A percentile compares a stretch with the other conserved stretches of the same genome.
These are phyloP conservation scores for Varroa destructor DNA, from an alignment of 1,140 invertebrate species.

Conservation along the genomic window DNA sequence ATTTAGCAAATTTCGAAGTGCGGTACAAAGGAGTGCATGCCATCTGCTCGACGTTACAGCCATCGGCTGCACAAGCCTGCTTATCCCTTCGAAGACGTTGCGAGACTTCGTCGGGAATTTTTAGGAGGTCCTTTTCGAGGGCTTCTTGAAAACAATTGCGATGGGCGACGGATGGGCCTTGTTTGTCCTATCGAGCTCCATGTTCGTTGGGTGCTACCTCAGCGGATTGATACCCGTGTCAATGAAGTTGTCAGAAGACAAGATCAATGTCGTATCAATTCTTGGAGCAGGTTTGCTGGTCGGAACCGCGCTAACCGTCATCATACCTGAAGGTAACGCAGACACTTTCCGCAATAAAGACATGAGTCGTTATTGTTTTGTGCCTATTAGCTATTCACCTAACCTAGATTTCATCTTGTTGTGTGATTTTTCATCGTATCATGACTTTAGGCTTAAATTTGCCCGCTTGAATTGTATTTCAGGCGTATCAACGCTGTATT, in stretches of 20 bases:
- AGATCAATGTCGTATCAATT: slow-evolving; percentile 59
- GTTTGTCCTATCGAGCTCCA: slow-evolving; percentile 53
- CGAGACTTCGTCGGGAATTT: too few species aligned
- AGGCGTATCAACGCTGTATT: slow-evolving; percentile 27
- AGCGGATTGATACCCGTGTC: slow-evolving; percentile 83
- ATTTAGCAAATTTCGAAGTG: too few species aligned
- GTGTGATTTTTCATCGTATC: too few species aligned
- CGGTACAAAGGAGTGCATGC: too few species aligned
- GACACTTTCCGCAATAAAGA: slow-evolving; percentile 51
- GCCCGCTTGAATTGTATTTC: too few species aligned
- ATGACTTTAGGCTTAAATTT: too few species aligned
- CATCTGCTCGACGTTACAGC: too few species aligned
- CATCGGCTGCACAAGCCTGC: too few species aligned
- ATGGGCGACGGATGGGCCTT: slow-evolving; percentile 31
- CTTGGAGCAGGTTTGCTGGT: slow-evolving; percentile 93
- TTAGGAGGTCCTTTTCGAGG: too few species aligned
- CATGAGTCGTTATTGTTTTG: slow-evolving; percentile 46
- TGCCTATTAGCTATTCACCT: slow-evolving; percentile 29
- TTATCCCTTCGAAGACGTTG: too few species aligned
- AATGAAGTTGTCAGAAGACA: slow-evolving; percentile 83
- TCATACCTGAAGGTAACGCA: slow-evolving; percentile 79
- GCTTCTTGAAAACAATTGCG: not conserved
- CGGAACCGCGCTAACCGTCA: slow-evolving; percentile 89
- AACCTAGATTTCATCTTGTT: too few species aligned
- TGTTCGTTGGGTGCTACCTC: slow-evolving; percentile 86